Evolutionary conservation across 2,113 vertebrate genomes (phyloP).

Genomic region (Neomonachus schauinslandi): DNA sequence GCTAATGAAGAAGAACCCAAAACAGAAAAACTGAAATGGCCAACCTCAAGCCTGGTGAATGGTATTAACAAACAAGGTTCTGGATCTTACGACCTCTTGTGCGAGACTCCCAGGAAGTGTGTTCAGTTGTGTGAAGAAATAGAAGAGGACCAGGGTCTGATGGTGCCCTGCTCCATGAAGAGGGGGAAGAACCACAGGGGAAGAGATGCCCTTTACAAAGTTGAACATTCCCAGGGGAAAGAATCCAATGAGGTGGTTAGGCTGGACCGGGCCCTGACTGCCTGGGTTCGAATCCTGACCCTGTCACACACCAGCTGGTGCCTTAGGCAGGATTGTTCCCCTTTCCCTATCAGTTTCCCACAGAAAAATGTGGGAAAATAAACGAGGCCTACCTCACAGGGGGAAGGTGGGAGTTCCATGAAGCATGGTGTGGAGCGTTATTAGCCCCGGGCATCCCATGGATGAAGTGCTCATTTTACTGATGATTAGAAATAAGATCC

Average conservation of each 20-base stretch:
- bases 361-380: not conserved
- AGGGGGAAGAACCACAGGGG: not conserved
- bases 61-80: fast-evolving
- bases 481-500: not conserved
- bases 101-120: not conserved
- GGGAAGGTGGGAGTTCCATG: not conserved
- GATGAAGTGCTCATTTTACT: not conserved
- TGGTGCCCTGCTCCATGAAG: not conserved
- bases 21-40: not conserved
- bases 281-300: not conserved
- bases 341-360: not conserved
- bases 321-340: not conserved
- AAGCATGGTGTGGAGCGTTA: not conserved
- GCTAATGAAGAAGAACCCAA: not conserved
- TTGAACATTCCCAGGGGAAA: not conserved
- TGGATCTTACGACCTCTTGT: not conserved
- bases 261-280: too few species aligned
- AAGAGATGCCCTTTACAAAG: not conserved
- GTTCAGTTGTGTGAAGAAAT: not conserved
- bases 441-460: too few species aligned
- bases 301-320: fast-evolving
- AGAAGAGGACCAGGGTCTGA: not conserved
- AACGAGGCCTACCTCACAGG: not conserved
- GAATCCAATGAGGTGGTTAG: not conserved
- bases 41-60: not conserved